A percentile compares a stretch with the other conserved stretches of the same genome.
phyloP scores from a whole-genome alignment of 2,113 vertebrate genomes.

The Gallinago media region DNA sequence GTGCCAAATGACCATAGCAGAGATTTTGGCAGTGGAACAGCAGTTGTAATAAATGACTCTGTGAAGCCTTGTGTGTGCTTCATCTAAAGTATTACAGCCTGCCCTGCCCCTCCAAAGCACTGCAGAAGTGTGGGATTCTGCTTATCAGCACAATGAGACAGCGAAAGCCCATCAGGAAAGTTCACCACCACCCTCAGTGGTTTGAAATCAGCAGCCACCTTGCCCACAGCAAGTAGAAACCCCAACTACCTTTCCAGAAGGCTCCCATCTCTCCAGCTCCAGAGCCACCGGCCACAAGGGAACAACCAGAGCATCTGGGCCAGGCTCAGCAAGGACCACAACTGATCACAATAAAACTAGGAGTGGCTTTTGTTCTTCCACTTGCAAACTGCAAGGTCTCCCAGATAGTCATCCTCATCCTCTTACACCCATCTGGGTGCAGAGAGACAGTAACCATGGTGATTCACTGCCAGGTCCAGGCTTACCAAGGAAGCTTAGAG shows the following conservation, averaged over 20 bases:
- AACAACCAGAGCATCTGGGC: neutral
- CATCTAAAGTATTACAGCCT: neutral
- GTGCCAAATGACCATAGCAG: constrained; percentile 53
- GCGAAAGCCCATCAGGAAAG: neutral
- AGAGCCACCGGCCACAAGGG: neutral
- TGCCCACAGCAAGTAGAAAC: neutral
- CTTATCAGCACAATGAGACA: neutral
- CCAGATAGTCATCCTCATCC: neutral
- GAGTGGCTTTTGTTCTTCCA: neutral
- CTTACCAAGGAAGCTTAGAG: neutral
- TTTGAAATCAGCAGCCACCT: neutral
- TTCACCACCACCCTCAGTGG: neutral
- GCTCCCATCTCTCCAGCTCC: neutral
- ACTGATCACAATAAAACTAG: neutral
- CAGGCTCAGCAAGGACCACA: neutral
- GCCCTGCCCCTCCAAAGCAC: neutral
- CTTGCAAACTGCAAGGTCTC: neutral
- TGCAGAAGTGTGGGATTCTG: neutral
- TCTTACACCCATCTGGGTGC: neutral
- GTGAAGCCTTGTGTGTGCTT: neutral
- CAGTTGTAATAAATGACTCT: neutral
- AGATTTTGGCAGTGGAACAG: constrained; percentile 5
- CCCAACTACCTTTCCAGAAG: neutral
- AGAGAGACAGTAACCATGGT: neutral
- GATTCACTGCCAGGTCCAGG: neutral